These are phyloP conservation scores for Archaeoteleia sp. DNA, from an alignment of 2,888 invertebrate genomes.

Conservation along the genomic window DNA sequence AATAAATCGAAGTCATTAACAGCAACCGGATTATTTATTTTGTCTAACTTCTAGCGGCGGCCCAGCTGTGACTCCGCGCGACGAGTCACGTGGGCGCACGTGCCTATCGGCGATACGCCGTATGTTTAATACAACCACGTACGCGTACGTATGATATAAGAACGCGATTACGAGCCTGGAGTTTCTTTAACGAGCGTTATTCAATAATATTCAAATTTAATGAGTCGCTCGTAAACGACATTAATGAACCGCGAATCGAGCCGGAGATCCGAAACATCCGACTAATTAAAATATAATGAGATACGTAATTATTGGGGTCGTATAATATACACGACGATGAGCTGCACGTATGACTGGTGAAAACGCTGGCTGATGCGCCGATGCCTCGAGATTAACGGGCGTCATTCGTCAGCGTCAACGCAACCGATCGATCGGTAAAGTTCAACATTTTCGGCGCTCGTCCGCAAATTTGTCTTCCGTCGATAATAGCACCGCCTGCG, in stretches of 20 bases:
- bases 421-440: slow-evolving; percentile 27
- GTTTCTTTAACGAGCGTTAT: slow-evolving; percentile 66
- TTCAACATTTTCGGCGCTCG: slow-evolving; percentile 42
- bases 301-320: slow-evolving; percentile 69
- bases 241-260: slow-evolving; percentile 66
- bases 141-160: slow-evolving; percentile 36
- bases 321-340: slow-evolving; percentile 59
- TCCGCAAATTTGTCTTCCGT: slow-evolving; percentile 39
- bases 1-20: slow-evolving; percentile 46
- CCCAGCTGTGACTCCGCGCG: slow-evolving; percentile 38
- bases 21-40: slow-evolving; percentile 39
- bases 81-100: slow-evolving; percentile 46
- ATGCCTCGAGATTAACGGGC: slow-evolving; percentile 54
- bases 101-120: slow-evolving; percentile 35
- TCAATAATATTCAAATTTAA: slow-evolving; percentile 70
- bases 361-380: slow-evolving; percentile 25
- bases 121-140: slow-evolving; percentile 24
- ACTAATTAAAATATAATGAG: slow-evolving; percentile 74
- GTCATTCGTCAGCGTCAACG: slow-evolving; percentile 60
- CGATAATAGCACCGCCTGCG: slow-evolving; percentile 2
- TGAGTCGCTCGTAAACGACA: slow-evolving; percentile 68
- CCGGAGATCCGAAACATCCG: slow-evolving; percentile 51
- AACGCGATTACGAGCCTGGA: slow-evolving; percentile 54
- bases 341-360: slow-evolving; percentile 35
- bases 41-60: slow-evolving; percentile 25